phyloP scores from a whole-genome alignment of 2,113 vertebrate species.

The Chaetops frenatus region DNA sequence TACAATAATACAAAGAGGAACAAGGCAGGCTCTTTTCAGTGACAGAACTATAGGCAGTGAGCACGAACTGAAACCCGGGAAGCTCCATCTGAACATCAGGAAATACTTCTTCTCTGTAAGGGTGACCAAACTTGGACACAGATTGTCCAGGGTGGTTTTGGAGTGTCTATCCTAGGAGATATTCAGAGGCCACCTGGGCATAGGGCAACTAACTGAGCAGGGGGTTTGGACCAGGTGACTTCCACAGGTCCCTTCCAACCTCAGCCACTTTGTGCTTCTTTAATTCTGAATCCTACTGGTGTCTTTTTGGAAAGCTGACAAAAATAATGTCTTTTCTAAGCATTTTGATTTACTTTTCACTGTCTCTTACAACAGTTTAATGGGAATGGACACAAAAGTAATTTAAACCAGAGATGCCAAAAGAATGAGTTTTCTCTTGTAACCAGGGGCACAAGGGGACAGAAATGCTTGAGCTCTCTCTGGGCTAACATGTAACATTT shows the following conservation, averaged over 20 bases:
- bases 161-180: background rate
- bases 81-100: background rate
- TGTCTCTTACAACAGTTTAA: background rate
- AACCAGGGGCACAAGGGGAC: background rate
- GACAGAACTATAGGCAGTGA: background rate
- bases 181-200: background rate
- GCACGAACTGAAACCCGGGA: background rate
- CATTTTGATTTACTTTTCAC: background rate
- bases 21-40: background rate
- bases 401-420: background rate
- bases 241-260: background rate
- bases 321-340: background rate
- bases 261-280: background rate
- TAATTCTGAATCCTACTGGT: background rate
- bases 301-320: background rate
- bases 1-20: background rate
- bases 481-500: background rate
- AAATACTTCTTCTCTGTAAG: background rate
- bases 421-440: background rate
- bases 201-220: background rate
- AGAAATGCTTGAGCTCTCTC: background rate
- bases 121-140: accelerated
- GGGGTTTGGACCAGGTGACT: accelerated
- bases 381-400: background rate
- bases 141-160: background rate